Percentiles rank a stretch among this genome's conserved stretches.
Evolutionary conservation across 2,797 vertebrate species (phyloP).

Genomic region (Thripadectes ignobilis): DNA sequence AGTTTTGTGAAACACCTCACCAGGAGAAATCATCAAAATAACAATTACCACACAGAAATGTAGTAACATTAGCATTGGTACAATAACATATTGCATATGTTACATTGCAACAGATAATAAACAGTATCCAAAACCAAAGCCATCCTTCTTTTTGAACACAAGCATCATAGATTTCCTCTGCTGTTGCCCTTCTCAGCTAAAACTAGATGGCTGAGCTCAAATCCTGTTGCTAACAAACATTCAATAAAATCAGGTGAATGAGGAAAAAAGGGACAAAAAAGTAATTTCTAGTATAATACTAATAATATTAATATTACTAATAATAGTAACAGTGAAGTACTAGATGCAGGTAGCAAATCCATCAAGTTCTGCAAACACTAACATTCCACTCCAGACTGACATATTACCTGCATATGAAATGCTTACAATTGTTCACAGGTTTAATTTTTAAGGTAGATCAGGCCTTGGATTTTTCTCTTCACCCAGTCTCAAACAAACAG

Average conservation of each 20-base stretch:
- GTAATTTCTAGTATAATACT: not conserved
- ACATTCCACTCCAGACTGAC: not conserved
- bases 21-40: constrained; percentile 28
- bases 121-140: not conserved
- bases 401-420: not conserved
- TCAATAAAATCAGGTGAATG: not conserved
- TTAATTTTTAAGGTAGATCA: not conserved
- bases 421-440: not conserved
- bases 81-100: not conserved
- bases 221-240: not conserved
- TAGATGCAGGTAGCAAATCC: not conserved
- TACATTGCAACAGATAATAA: not conserved
- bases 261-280: not conserved
- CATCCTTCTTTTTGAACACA: not conserved
- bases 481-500: not conserved
- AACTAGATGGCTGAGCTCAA: not conserved
- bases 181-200: not conserved
- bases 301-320: not conserved
- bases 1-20: not conserved
- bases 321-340: not conserved
- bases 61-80: not conserved
- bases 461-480: not conserved
- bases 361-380: not conserved
- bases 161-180: not conserved
- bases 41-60: constrained; percentile 36